Evolutionary conservation across 2,888 invertebrate species (phyloP).

Genomic region (Marronus borbonicus): DNA sequence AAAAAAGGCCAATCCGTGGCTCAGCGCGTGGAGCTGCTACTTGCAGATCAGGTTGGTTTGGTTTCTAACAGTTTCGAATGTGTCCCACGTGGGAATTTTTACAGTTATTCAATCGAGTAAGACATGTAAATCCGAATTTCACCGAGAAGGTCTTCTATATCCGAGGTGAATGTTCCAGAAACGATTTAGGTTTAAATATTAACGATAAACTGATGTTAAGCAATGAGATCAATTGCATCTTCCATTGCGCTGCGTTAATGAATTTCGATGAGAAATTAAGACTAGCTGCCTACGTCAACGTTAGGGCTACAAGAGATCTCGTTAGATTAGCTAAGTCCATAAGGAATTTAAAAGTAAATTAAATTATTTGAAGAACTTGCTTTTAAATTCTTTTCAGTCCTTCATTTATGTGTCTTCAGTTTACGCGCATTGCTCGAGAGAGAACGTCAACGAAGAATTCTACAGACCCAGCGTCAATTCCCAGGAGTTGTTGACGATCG

Average conservation of each 20-base stretch:
- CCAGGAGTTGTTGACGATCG: conserved; percentile 67
- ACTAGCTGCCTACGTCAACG: conserved; percentile 80
- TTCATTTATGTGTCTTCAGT: conserved; percentile 79
- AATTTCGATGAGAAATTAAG: conserved; percentile 82
- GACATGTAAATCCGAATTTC: conserved; percentile 71
- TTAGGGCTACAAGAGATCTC: conserved; percentile 77
- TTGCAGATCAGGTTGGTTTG: conserved; percentile 75
- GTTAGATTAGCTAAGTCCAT: conserved; percentile 78
- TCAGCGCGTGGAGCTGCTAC: conserved; percentile 72
- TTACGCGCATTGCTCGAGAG: conserved; percentile 76
- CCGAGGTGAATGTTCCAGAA: conserved; percentile 73
- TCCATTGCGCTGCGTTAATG: conserved; percentile 85
- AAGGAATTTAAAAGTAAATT: conserved; percentile 74
- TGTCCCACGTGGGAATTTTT: conserved; percentile 35
- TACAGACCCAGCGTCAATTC: conserved; percentile 70
- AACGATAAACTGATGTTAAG: conserved; percentile 71
- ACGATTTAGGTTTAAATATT: conserved; percentile 72
- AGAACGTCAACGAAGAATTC: conserved; percentile 73
- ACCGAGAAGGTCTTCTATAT: conserved; percentile 74
- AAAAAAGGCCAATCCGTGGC: conserved; percentile 64
- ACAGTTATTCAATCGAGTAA: conserved; percentile 72
- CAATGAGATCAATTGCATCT: conserved; percentile 77
- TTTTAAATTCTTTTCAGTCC: conserved; percentile 64
- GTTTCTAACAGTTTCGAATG: no score
- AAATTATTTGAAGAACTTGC: not conserved